A percentile compares a stretch with the other conserved stretches of the same genome.
These are phyloP conservation scores for Phyllostomus discolor DNA, from an alignment of 2,113 vertebrate species.

Conservation along the genomic window DNA sequence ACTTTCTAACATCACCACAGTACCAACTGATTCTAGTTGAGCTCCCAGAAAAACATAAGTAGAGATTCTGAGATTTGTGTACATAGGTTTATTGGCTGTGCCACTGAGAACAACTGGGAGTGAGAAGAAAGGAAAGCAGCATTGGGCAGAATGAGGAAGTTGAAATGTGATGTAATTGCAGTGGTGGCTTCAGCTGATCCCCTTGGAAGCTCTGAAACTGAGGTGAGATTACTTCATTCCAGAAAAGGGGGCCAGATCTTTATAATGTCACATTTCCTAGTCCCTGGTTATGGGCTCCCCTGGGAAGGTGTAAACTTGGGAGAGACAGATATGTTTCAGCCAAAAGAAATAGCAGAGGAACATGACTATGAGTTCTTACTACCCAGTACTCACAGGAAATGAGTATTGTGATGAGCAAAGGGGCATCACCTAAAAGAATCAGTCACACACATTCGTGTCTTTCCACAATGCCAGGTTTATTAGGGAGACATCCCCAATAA, in stretches of 20 bases:
- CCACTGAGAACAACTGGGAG: not conserved
- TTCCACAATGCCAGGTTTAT: not conserved
- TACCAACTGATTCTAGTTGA: not conserved
- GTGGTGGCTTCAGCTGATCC: not conserved
- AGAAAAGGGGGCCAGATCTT: not conserved
- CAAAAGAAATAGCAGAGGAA: not conserved
- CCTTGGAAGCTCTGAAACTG: not conserved
- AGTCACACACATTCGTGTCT: not conserved
- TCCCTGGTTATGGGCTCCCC: fast-evolving
- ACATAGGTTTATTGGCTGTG: not conserved
- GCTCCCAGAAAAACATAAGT: not conserved
- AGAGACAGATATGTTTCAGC: not conserved
- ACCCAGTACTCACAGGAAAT: not conserved
- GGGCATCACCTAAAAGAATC: not conserved
- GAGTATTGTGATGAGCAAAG: not conserved
- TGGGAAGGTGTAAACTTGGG: not conserved
- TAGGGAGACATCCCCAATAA: not conserved
- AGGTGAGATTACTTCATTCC: not conserved
- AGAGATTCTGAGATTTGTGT: not conserved
- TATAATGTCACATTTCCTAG: not conserved
- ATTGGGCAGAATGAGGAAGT: not conserved
- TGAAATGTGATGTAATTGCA: not conserved
- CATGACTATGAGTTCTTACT: not conserved
- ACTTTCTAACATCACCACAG: not conserved
- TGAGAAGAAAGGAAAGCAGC: not conserved